A percentile compares a stretch with the other conserved stretches of the same genome.
These are phyloP conservation scores for Lepisosteus oculatus DNA, from an alignment of 2,113 vertebrate species.

Conservation along the genomic window DNA sequence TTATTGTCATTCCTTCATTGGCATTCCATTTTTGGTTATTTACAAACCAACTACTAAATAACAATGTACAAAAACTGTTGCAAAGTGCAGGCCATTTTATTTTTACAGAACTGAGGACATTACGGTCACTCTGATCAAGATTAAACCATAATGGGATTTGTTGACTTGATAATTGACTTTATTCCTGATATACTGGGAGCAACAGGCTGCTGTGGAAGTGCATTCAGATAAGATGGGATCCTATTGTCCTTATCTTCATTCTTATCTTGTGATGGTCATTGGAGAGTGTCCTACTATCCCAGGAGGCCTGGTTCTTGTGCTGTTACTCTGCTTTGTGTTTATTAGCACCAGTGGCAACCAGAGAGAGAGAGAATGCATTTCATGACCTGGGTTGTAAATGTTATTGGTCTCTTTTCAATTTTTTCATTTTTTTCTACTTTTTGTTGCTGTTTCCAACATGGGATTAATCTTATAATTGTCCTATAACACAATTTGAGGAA, in stretches of 20 bases:
- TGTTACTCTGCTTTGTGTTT: background rate
- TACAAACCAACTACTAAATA: no score
- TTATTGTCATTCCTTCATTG: no score
- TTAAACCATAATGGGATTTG: background rate
- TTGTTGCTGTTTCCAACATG: no score
- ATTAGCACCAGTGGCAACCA: background rate
- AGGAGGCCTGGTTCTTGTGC: background rate
- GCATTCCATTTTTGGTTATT: no score
- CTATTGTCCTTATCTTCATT: constrained; percentile 1
- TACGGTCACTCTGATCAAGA: no score
- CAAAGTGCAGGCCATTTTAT: no score
- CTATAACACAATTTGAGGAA: no score
- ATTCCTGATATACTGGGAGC: background rate
- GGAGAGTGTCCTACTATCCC: background rate
- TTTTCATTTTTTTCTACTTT: background rate
- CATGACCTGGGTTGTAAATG: background rate
- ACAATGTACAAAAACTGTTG: no score
- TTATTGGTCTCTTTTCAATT: background rate
- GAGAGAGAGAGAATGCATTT: background rate
- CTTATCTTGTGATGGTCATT: background rate
- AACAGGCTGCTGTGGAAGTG: background rate
- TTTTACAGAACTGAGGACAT: no score
- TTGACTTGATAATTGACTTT: background rate
- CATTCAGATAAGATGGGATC: background rate
- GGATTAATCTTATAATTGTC: no score